Conservation (phyloP, 2,888 invertebrate species). For the Rhagophthalmus giganteus region DNA sequence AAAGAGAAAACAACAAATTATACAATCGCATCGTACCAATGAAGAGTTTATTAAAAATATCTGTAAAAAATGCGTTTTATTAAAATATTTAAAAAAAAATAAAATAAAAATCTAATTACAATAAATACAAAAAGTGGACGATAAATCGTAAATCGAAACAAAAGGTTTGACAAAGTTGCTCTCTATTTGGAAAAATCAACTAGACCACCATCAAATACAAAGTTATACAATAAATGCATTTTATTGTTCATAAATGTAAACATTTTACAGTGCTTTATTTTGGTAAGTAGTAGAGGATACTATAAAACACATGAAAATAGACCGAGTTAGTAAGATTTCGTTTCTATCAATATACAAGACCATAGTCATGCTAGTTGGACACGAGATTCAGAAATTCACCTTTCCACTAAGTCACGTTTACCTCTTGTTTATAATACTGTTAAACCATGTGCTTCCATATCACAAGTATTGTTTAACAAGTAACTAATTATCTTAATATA, state of each 20-base stretch:
- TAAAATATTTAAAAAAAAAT: too few relatives aligned
- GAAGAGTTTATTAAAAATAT: too few relatives aligned
- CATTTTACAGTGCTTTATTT: slow-evolving; percentile 41
- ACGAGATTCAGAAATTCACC: slow-evolving; percentile 34
- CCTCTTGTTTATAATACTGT: slow-evolving; percentile 34
- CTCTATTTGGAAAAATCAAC: neutral
- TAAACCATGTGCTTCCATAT: slow-evolving; percentile 40
- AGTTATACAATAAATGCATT: slow-evolving; percentile 40
- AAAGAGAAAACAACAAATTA: too few relatives aligned
- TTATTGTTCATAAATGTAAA: slow-evolving; percentile 41
- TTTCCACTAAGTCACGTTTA: slow-evolving; percentile 26
- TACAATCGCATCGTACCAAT: too few relatives aligned
- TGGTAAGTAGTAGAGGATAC: slow-evolving; percentile 38
- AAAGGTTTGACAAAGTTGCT: neutral
- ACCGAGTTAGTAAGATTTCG: slow-evolving; percentile 33
- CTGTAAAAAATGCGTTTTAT: too few relatives aligned
- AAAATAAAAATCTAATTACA: too few relatives aligned
- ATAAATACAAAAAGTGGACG: too few relatives aligned
- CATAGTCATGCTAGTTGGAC: slow-evolving; percentile 34
- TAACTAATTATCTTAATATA: slow-evolving; percentile 33
- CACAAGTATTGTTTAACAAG: slow-evolving; percentile 38
- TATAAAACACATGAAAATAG: slow-evolving; percentile 40
- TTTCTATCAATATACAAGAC: slow-evolving; percentile 35
- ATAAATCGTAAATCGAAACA: too few relatives aligned
- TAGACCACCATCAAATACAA: slow-evolving; percentile 1